Evolutionary conservation across 2,888 invertebrate genomes (phyloP).

Genomic region (Teinopalpus imperialis): DNA sequence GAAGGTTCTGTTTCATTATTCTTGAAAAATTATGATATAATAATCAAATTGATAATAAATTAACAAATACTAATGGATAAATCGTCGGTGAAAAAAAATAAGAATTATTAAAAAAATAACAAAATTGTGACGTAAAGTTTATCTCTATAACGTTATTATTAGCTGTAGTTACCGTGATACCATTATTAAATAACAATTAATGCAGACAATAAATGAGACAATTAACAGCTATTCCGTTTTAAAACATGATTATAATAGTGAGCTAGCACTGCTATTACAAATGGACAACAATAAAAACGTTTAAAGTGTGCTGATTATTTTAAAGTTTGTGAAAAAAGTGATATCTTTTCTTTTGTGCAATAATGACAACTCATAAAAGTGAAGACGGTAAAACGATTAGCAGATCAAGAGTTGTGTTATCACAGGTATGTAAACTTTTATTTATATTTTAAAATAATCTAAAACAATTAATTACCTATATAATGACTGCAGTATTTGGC

Average conservation of each 20-base stretch:
- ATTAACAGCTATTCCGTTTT: conserved; percentile 4
- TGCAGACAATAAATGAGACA: conserved; percentile 11
- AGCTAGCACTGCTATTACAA: not conserved
- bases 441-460: not conserved
- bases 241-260: conserved; percentile 8
- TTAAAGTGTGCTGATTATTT: not conserved
- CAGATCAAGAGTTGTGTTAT: conserved; percentile 41
- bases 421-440: conserved; percentile 43
- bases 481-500: no score
- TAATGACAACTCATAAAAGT: conserved; percentile 31
- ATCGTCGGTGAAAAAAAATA: no score
- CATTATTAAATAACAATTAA: conserved; percentile 21
- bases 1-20: no score
- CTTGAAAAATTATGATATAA: no score
- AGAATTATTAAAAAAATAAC: not conserved
- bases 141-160: conserved; percentile 3
- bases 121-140: not conserved
- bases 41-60: no score
- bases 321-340: not conserved
- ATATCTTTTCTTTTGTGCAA: not conserved
- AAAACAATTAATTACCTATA: no score
- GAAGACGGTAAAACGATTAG: conserved; percentile 34
- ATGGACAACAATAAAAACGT: not conserved
- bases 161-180: conserved; percentile 2
- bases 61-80: no score